Evolutionary conservation across 1,140 invertebrate genomes (phyloP).

Genomic region (Brachystomella parvula): DNA sequence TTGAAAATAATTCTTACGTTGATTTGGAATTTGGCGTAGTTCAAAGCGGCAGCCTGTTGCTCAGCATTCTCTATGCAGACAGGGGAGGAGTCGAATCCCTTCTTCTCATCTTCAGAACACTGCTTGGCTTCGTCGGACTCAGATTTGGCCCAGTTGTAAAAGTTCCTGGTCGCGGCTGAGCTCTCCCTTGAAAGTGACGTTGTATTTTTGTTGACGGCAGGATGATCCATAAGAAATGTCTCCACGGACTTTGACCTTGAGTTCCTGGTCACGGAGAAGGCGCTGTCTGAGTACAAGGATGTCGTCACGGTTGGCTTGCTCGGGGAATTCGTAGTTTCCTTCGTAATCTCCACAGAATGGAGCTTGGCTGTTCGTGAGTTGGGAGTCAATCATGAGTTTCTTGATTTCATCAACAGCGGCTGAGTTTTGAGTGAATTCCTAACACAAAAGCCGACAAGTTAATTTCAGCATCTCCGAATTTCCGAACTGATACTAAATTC

Average conservation of each 20-base stretch:
- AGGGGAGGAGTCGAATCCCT: conserved; percentile 30
- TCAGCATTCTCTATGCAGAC: conserved; percentile 26
- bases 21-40: conserved; percentile 19
- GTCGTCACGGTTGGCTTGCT: conserved; percentile 17
- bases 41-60: conserved; percentile 34
- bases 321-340: conserved; percentile 21
- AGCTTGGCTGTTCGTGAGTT: conserved; percentile 23
- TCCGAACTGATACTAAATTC: too few relatives aligned
- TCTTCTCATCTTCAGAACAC: conserved; percentile 28
- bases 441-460: too few relatives aligned
- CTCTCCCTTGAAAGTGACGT: conserved; percentile 21
- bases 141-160: conserved; percentile 26
- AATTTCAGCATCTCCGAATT: too few relatives aligned
- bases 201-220: conserved; percentile 25
- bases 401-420: conserved; percentile 20
- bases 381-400: conserved; percentile 22
- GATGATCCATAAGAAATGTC: conserved; percentile 19
- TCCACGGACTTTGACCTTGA: conserved; percentile 18
- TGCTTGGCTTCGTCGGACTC: conserved; percentile 30
- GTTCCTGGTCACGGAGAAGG: conserved; percentile 15
- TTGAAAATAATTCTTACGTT: neutral
- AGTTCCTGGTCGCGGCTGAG: conserved; percentile 24
- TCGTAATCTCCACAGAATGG: conserved; percentile 27
- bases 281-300: conserved; percentile 23
- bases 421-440: conserved; percentile 19